Conservation (phyloP, 2,888 invertebrate genomes). For the Panzeria rudis region DNA sequence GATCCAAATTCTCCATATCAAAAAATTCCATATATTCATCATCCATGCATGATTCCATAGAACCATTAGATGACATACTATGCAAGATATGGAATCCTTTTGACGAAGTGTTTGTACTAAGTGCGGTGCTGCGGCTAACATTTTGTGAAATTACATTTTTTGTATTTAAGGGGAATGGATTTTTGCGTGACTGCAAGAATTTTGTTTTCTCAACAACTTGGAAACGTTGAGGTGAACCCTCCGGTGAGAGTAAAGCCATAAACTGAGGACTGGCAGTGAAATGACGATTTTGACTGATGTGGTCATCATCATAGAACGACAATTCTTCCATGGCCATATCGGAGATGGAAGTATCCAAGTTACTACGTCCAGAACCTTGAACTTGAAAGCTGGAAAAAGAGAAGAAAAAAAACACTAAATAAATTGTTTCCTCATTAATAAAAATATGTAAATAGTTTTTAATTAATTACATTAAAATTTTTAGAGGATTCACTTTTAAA, state of each 20-base stretch:
- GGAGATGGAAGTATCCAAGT: conserved; percentile 71
- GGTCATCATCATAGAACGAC: conserved; percentile 81
- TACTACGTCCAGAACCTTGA: conserved; percentile 47
- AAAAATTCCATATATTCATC: conserved; percentile 87
- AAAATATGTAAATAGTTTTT: conserved; percentile 7
- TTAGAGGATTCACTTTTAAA: conserved; percentile 48
- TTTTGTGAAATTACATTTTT: conserved; percentile 81
- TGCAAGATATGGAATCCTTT: conserved; percentile 83
- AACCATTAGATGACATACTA: conserved; percentile 85
- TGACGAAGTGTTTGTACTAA: conserved; percentile 76
- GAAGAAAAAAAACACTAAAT: conserved; percentile 38
- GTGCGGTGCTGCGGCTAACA: conserved; percentile 64
- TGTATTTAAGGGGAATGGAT: conserved; percentile 48
- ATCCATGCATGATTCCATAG: conserved; percentile 86
- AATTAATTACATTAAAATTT: conserved; percentile 53
- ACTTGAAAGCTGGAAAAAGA: conserved; percentile 73
- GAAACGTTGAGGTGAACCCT: conserved; percentile 82
- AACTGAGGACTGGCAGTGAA: conserved; percentile 77
- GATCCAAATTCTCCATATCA: conserved; percentile 85
- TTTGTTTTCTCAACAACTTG: conserved; percentile 77
- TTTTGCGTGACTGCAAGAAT: conserved; percentile 58
- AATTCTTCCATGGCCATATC: conserved; percentile 81
- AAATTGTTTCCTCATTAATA: conserved; percentile 26
- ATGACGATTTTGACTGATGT: conserved; percentile 67
- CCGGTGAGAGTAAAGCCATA: conserved; percentile 81